phyloP scores from a whole-genome alignment of 2,797 vertebrate species.

The Malacoraja senta region DNA sequence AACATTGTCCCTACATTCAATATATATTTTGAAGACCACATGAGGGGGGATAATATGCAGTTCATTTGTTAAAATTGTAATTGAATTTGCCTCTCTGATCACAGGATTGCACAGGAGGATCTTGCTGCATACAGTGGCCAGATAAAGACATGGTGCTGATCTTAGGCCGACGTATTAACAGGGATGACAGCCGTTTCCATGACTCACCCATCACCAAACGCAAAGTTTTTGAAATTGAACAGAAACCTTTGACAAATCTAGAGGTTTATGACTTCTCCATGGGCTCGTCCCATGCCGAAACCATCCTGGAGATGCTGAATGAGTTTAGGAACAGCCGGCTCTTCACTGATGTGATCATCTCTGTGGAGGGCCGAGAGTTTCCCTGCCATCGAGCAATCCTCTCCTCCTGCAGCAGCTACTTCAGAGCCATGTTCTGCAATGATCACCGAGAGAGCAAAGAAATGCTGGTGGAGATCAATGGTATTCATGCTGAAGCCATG shows the following conservation, averaged over 20 bases:
- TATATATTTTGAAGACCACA: not conserved
- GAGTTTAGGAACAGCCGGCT: conserved; percentile 86
- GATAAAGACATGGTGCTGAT: conserved; percentile 93
- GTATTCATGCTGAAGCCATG: conserved; percentile 91
- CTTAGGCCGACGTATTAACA: conserved; percentile 86
- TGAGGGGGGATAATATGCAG: not conserved
- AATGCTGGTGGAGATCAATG: conserved; percentile 97
- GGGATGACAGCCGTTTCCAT: conserved; percentile 80
- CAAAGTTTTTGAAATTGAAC: conserved; percentile 93
- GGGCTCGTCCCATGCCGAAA: conserved; percentile 84
- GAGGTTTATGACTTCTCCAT: conserved; percentile 90
- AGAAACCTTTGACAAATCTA: conserved; percentile 70
- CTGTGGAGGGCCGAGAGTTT: conserved; percentile 90
- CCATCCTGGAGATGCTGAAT: conserved; percentile 89
- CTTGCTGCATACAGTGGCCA: conserved; percentile 41
- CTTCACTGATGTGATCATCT: conserved; percentile 96
- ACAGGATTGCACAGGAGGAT: not conserved
- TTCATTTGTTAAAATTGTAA: conserved; percentile 48
- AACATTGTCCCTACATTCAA: not conserved
- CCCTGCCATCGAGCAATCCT: conserved; percentile 93
- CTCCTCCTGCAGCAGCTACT: conserved; percentile 93
- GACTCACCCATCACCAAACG: conserved; percentile 92
- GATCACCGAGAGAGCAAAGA: conserved; percentile 91
- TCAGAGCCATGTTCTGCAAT: conserved; percentile 97
- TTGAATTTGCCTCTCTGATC: conserved; percentile 42